Conservation (phyloP, 1,140 invertebrate genomes). For the Lepidotrigona ventralis region DNA sequence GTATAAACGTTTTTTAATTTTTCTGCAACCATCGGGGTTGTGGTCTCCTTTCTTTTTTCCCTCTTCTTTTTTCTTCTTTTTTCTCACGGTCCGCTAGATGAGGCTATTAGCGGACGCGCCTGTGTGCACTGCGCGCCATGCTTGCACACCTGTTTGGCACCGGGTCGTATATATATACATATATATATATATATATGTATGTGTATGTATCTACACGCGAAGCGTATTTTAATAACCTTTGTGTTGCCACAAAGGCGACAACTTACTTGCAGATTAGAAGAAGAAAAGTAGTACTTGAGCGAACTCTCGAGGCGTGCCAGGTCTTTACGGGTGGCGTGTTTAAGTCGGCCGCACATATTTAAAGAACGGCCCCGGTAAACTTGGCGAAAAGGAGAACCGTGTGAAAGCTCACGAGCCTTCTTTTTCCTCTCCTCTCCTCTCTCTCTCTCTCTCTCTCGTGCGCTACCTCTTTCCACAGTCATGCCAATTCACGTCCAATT, state of each 20-base stretch:
- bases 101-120: neutral
- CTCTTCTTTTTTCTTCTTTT: no score
- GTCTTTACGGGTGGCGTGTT: slow-evolving; percentile 25
- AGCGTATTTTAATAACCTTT: slow-evolving; percentile 20
- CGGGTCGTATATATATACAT: neutral
- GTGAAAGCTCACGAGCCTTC: slow-evolving; percentile 16
- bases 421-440: neutral
- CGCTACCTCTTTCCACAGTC: neutral
- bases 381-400: slow-evolving; percentile 19
- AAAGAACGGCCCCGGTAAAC: slow-evolving; percentile 32
- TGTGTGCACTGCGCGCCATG: no score
- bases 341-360: slow-evolving; percentile 36
- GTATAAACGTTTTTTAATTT: slow-evolving; percentile 7
- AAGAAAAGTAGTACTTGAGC: slow-evolving; percentile 42
- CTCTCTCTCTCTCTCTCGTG: neutral
- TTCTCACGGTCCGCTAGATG: neutral
- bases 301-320: slow-evolving; percentile 12
- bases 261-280: slow-evolving; percentile 39
- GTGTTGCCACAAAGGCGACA: slow-evolving; percentile 34
- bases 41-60: neutral
- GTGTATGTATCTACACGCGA: no score
- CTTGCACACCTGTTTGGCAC: neutral
- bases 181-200: no score
- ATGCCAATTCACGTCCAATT: slow-evolving; percentile 32
- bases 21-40: neutral